Evolutionary conservation across 1,140 invertebrate genomes (phyloP), one percentile per base, ranked within the genome.

Genomic region (Apis cerana): DNA sequence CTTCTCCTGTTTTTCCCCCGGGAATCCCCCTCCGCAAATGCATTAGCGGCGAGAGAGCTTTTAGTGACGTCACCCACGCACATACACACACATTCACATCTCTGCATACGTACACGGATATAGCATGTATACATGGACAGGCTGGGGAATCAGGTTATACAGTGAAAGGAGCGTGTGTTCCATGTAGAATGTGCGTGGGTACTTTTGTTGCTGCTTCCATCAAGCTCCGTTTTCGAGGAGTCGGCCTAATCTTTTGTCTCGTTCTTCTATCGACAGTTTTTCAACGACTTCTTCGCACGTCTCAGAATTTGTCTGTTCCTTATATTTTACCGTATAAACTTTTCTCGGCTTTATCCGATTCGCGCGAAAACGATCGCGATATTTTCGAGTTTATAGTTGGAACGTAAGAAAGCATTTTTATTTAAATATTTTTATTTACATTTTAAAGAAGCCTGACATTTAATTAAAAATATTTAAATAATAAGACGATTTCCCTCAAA

Each of bases 31-130:
- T 89, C 89, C 87, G 87, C 93, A 93, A 93, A 94, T 94, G 93
- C 93, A 94, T 94, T 94, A 94, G 92, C 91, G 91, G 90, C 89
- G 89, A 93, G 91, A 93, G 92, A 93, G 92, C 93, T 94, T 94
- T 94, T 93, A 94, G 93, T 92, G 93, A 93, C 93, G 92, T 94
- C 92, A 93, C 91, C 87, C 88, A 87, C 89, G 90, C 89, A 86
- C 84, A 83, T 19, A 69, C 58, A 62, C 52, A 61, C 48, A 67
- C 67, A 75, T 64, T 33, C 19, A 7, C 33, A 59, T 69, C 82
- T 76, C 11, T 48, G 68, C 15, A 54, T 21, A 23, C 15, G 4
- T 33, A 4, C 33, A 33, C 33, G 33, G 3, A 33, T 33, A 2
- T 33, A 33, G 33, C 43, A 27, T n/a, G 17, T n/a, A 68, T 72